These are phyloP conservation scores for Symphodus melops DNA, from an alignment of 2,113 vertebrate genomes.

Conservation along the genomic window DNA sequence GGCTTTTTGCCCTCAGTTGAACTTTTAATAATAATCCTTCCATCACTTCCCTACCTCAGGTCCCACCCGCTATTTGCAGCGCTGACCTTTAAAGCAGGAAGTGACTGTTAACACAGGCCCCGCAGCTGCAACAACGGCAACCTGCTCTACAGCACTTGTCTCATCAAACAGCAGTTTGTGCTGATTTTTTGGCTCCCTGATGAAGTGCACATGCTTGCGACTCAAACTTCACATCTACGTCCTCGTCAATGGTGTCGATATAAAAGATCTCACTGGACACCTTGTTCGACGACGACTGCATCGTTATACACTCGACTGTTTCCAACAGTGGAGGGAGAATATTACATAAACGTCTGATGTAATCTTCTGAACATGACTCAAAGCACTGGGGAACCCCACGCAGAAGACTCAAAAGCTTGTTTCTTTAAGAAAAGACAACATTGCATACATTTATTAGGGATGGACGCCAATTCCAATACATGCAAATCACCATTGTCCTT, in stretches of 20 bases:
- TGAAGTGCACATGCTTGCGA: neutral
- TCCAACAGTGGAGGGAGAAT: constrained; percentile 22
- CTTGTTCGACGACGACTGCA: neutral
- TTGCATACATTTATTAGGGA: constrained; percentile 85
- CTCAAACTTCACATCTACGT: constrained; percentile 1
- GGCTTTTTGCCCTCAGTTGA: constrained; percentile 45
- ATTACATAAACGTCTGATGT: constrained; percentile 69
- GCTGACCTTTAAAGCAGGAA: constrained; percentile 79
- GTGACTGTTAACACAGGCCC: constrained; percentile 52
- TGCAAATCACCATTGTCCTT: constrained; percentile 82
- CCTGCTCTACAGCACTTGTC: constrained; percentile 61
- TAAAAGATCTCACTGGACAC: neutral
- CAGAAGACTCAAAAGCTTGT: constrained; percentile 62
- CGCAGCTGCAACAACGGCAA: constrained; percentile 50
- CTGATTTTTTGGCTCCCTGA: constrained; percentile 9
- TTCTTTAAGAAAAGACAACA: constrained; percentile 82
- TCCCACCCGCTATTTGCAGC: constrained; percentile 63
- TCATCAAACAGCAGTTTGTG: constrained; percentile 8
- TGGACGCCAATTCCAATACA: constrained; percentile 83
- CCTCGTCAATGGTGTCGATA: neutral
- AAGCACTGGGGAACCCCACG: constrained; percentile 65
- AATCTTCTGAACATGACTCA: constrained; percentile 63
- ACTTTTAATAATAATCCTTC: constrained; percentile 65
- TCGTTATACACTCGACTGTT: constrained; percentile 27
- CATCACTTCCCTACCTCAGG: constrained; percentile 59